Conservation (phyloP, 2,113 vertebrate species). For the Vulpes ferrilata region DNA sequence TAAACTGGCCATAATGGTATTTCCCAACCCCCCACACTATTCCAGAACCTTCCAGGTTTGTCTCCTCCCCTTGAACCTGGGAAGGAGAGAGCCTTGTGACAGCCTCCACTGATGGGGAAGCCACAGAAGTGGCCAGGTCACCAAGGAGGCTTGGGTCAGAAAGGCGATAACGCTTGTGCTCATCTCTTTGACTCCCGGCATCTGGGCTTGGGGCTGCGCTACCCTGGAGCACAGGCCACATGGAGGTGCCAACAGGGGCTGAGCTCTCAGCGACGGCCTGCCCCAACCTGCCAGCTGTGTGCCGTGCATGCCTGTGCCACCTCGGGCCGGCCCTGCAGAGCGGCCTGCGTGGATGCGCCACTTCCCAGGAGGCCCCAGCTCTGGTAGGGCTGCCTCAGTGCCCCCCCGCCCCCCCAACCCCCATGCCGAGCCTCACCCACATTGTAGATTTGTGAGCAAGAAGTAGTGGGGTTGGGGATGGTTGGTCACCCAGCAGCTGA, state of each 20-base stretch:
- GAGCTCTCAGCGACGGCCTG: neutral
- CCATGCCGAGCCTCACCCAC: neutral
- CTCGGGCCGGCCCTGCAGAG: neutral
- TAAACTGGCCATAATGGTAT: neutral
- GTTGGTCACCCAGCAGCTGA: neutral
- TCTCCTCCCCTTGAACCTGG: neutral
- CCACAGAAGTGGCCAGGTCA: accelerated
- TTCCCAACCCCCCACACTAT: neutral
- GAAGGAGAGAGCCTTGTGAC: too few relatives aligned
- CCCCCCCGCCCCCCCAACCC: too few relatives aligned
- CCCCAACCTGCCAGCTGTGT: neutral
- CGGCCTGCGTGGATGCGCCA: neutral
- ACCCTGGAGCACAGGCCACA: accelerated
- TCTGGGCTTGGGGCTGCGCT: neutral
- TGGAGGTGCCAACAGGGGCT: accelerated
- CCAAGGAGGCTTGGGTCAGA: accelerated
- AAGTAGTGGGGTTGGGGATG: neutral
- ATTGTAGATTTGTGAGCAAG: neutral
- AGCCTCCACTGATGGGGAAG: neutral
- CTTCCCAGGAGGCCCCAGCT: neutral
- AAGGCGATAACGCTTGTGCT: accelerated
- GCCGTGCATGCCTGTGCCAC: neutral
- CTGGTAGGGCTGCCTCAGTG: neutral
- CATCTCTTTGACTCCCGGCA: accelerated
- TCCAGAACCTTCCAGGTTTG: neutral